Conservation (phyloP, 2,113 vertebrate genomes). For the Thamnophis sirtalis region DNA sequence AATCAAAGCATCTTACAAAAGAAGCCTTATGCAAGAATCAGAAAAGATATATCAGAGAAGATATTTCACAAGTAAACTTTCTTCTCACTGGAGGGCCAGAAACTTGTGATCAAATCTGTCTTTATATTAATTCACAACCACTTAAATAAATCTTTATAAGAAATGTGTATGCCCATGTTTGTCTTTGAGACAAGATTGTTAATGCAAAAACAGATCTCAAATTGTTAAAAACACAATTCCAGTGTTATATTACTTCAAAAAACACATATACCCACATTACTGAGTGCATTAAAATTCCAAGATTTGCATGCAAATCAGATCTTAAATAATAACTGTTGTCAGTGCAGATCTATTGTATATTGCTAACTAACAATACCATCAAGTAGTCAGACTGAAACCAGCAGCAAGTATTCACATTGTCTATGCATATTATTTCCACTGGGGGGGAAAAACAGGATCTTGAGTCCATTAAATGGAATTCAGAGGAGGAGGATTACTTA, state of each 20-base stretch:
- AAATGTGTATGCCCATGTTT: constrained; percentile 27
- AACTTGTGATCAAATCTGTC: constrained; percentile 39
- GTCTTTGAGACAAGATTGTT: constrained; percentile 34
- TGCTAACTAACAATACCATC: constrained; percentile 58
- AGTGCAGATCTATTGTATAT: constrained; percentile 57
- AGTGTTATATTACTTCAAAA: constrained; percentile 49
- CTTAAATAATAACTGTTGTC: constrained; percentile 57
- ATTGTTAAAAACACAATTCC: constrained; percentile 63
- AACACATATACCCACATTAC: constrained; percentile 56
- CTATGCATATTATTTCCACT: constrained; percentile 65
- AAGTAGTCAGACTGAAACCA: constrained; percentile 52
- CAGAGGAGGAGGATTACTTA: background rate
- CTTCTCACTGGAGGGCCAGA: constrained; percentile 33
- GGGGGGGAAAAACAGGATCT: background rate
- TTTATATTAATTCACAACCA: constrained; percentile 43
- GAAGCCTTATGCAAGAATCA: constrained; percentile 8
- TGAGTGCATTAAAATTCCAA: constrained; percentile 62
- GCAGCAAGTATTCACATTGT: constrained; percentile 65
- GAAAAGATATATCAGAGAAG: background rate
- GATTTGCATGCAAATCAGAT: constrained; percentile 53
- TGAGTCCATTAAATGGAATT: background rate
- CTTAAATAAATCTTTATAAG: constrained; percentile 16
- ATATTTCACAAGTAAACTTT: constrained; percentile 29
- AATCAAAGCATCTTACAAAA: background rate
- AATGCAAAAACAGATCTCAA: constrained; percentile 55